phyloP scores from a whole-genome alignment of 2,113 vertebrate genomes.

The Callipepla californica region DNA sequence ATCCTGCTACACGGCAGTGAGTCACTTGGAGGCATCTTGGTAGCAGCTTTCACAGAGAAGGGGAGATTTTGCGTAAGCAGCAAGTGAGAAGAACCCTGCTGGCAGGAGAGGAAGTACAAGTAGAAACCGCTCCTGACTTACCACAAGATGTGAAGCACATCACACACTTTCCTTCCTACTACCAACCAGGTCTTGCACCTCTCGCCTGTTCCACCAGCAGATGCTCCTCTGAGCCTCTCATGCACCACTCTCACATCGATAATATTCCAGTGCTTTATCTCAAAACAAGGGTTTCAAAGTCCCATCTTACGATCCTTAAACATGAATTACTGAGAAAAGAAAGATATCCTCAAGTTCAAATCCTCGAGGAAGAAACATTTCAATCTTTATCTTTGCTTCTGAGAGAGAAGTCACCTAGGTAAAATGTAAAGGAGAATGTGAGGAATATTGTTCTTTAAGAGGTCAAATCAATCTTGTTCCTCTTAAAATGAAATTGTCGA shows the following conservation, averaged over 20 bases:
- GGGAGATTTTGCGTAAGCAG: not conserved
- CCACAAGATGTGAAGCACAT: fast-evolving
- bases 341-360: fast-evolving
- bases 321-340: not conserved
- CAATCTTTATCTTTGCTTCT: not conserved
- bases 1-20: not conserved
- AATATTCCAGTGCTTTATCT: not conserved
- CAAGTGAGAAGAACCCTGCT: fast-evolving
- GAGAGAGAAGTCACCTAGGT: not conserved
- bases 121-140: not conserved
- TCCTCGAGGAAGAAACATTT: not conserved
- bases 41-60: not conserved
- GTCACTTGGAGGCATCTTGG: not conserved
- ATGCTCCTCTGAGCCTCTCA: not conserved
- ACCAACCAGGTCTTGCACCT: fast-evolving
- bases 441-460: not conserved
- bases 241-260: fast-evolving
- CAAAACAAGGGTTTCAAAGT: not conserved
- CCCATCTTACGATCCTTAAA: not conserved
- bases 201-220: not conserved
- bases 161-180: not conserved
- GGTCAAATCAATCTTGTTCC: not conserved
- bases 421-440: not conserved
- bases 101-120: not conserved
- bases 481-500: not conserved